Percentiles rank a stretch among this genome's conserved stretches.
phyloP scores from a whole-genome alignment of 2,888 invertebrate species.

The Prostheceraeus crozeri region DNA sequence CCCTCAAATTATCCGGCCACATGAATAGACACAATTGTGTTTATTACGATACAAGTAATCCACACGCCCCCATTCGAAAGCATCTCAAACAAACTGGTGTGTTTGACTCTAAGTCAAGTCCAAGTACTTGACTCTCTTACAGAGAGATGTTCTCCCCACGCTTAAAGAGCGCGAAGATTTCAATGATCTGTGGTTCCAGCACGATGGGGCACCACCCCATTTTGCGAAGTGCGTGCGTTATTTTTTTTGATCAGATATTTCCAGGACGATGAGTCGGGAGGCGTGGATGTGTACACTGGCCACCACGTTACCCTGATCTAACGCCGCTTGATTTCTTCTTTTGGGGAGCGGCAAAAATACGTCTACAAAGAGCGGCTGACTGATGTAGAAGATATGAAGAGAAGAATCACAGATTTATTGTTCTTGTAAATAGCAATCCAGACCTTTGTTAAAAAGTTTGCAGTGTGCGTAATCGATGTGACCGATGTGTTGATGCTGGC shows the following conservation, averaged over 20 bases:
- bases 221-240: conserved; percentile 3
- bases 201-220: conserved; percentile 23
- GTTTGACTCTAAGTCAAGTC: conserved; percentile 5
- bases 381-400: conserved; percentile 4
- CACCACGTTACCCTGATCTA: neutral
- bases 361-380: conserved; percentile 19
- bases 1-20: conserved; percentile 23
- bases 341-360: conserved; percentile 13
- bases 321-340: conserved; percentile 5
- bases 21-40: conserved; percentile 33
- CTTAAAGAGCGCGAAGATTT: neutral
- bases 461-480: too few relatives aligned
- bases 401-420: conserved; percentile 19
- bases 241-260: conserved; percentile 22
- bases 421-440: too few relatives aligned
- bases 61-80: conserved; percentile 16
- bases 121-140: conserved; percentile 10
- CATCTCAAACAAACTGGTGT: conserved; percentile 31
- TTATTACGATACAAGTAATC: conserved; percentile 29
- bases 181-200: conserved; percentile 12
- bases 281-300: too few relatives aligned
- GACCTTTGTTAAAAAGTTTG: too few relatives aligned
- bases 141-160: conserved; percentile 4
- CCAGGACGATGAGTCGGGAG: conserved; percentile 14
- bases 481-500: too few relatives aligned